Evolutionary conservation across 2,797 vertebrate species (phyloP).

Genomic region (Coregonus ussuriensis): DNA sequence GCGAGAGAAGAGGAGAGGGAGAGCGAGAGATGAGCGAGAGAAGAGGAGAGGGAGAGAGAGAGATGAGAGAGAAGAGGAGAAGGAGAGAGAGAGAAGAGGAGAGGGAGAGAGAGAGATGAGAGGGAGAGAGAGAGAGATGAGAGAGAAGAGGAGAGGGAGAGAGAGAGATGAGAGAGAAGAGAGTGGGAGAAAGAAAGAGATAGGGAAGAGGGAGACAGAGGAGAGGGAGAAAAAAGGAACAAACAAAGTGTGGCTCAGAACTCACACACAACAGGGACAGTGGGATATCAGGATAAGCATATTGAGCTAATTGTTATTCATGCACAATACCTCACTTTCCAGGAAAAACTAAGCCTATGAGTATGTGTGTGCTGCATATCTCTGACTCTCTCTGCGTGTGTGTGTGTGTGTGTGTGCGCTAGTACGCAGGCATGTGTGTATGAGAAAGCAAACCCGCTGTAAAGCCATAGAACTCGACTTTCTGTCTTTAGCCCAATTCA

Average conservation of each 20-base stretch:
- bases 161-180: conserved; percentile 8
- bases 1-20: conserved; percentile 1
- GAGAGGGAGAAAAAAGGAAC: conserved; percentile 20
- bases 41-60: conserved; percentile 15
- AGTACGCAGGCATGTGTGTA: too few relatives aligned
- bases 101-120: conserved; percentile 16
- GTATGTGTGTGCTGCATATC: conserved; percentile 15
- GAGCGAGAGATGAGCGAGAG: conserved; percentile 15
- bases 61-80: conserved; percentile 16
- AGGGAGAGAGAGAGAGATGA: conserved; percentile 17
- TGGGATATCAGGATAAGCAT: conserved; percentile 61
- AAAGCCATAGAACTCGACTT: background rate
- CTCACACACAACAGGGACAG: conserved; percentile 33
- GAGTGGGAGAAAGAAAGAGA: conserved; percentile 17
- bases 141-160: conserved; percentile 9
- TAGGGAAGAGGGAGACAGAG: conserved; percentile 24
- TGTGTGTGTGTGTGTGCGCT: too few relatives aligned
- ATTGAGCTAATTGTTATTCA: conserved; percentile 65
- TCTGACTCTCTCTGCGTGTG: too few relatives aligned
- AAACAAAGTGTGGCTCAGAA: conserved; percentile 42
- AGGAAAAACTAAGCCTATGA: conserved; percentile 25
- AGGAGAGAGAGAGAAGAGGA: conserved; percentile 16
- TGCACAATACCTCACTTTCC: conserved; percentile 42
- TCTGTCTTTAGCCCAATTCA: background rate
- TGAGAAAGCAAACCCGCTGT: background rate